These are phyloP conservation scores for Lateolabrax maculatus DNA, from an alignment of 2,797 vertebrate genomes.

Conservation along the genomic window DNA sequence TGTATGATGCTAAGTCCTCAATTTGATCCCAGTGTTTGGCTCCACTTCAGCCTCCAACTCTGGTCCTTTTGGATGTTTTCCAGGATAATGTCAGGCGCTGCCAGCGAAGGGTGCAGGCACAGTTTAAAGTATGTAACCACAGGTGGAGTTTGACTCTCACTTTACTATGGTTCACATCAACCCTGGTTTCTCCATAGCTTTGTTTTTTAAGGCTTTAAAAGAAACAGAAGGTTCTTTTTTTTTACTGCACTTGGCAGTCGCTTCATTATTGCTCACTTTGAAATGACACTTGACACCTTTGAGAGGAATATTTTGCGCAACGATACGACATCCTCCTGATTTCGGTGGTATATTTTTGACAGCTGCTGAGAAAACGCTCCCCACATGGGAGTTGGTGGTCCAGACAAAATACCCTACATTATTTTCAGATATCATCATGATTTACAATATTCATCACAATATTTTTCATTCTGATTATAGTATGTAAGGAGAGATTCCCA, in stretches of 20 bases:
- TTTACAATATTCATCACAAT: constrained; percentile 59
- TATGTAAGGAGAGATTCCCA: constrained; percentile 52
- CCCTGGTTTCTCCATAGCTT: constrained; percentile 55
- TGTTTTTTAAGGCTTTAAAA: constrained; percentile 65
- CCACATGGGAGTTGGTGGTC: constrained; percentile 51
- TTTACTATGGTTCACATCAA: constrained; percentile 70
- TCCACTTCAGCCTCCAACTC: constrained; percentile 53
- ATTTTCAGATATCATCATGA: constrained; percentile 61
- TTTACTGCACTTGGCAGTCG: constrained; percentile 66
- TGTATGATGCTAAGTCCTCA: constrained; percentile 63
- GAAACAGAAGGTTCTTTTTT: constrained; percentile 61
- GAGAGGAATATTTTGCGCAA: constrained; percentile 51
- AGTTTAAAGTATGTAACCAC: constrained; percentile 75
- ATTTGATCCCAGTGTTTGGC: constrained; percentile 74
- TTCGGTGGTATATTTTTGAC: constrained; percentile 63
- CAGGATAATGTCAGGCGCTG: constrained; percentile 73
- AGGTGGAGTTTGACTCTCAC: constrained; percentile 74
- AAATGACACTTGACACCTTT: constrained; percentile 71
- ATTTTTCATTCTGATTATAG: constrained; percentile 68
- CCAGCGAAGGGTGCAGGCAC: constrained; percentile 62
- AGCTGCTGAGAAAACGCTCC: constrained; percentile 59
- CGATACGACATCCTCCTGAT: constrained; percentile 54
- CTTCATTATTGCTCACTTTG: constrained; percentile 65
- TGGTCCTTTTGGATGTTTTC: constrained; percentile 63
- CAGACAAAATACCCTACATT: constrained; percentile 57